Percentiles rank a stretch among this genome's conserved stretches.
Conservation (phyloP, 23 tunicate genomes). For the Halocynthia aurantium region DNA sequence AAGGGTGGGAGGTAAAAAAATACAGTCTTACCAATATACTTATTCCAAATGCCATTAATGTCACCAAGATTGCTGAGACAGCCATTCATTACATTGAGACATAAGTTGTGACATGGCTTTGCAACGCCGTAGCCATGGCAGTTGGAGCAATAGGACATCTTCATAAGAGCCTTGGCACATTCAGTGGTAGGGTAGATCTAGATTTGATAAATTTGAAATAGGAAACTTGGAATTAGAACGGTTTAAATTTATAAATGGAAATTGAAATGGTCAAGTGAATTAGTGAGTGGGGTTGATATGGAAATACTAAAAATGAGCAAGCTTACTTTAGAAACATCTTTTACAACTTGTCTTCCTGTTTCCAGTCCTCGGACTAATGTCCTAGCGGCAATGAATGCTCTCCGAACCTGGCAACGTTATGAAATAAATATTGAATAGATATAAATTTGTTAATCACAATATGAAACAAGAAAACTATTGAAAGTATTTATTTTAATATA, state of each 20-base stretch:
- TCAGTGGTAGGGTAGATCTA: constrained; percentile 30
- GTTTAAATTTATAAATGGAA: too few relatives aligned
- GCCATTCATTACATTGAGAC: constrained; percentile 30
- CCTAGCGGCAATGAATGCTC: constrained; percentile 56
- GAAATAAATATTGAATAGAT: too few relatives aligned
- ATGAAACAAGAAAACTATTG: too few relatives aligned
- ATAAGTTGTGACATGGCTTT: constrained; percentile 36
- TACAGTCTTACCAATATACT: constrained; percentile 30
- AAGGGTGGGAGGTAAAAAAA: too few relatives aligned
- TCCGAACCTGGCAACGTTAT: constrained; percentile 30
- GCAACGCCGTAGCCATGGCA: constrained; percentile 26
- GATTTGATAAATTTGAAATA: background rate
- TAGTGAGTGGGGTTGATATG: too few relatives aligned
- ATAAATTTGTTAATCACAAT: too few relatives aligned
- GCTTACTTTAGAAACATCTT: constrained; percentile 20
- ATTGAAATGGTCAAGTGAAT: too few relatives aligned
- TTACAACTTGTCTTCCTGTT: constrained; percentile 21
- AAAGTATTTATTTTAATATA: too few relatives aligned
- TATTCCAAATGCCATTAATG: constrained; percentile 40
- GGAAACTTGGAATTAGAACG: too few relatives aligned
- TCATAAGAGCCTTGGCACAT: constrained; percentile 26
- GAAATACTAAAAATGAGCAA: too few relatives aligned
- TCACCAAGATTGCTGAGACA: constrained; percentile 16
- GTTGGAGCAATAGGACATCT: constrained; percentile 36
- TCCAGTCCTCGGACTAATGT: constrained; percentile 46